A percentile compares a stretch with the other conserved stretches of the same genome.
Conservation (phyloP, 2,113 vertebrate species). For the Callaeas wilsoni region DNA sequence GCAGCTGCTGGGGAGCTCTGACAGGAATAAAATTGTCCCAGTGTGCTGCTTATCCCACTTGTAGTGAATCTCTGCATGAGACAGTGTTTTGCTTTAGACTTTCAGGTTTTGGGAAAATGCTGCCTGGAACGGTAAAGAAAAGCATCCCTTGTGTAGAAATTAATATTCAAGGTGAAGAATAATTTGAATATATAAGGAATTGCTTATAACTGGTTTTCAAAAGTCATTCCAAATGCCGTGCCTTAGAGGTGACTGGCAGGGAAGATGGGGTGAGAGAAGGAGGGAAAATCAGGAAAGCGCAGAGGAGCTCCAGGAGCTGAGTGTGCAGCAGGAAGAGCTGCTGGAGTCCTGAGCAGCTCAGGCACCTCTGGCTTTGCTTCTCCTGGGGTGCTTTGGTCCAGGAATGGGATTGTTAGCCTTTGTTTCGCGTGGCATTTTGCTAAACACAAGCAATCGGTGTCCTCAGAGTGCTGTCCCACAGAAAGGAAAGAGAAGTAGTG, state of each 20-base stretch:
- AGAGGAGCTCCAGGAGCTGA: not conserved
- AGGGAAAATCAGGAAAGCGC: not conserved
- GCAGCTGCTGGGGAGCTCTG: not conserved
- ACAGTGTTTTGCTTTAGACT: not conserved
- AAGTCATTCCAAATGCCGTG: not conserved
- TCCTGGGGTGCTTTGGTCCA: not conserved
- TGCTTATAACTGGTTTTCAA: not conserved
- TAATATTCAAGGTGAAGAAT: not conserved
- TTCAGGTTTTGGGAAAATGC: accelerated
- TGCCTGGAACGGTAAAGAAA: not conserved
- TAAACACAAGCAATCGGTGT: not conserved
- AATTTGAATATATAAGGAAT: not conserved
- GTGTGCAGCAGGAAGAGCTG: not conserved
- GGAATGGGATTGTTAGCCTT: not conserved
- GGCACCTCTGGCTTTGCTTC: not conserved
- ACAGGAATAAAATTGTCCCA: not conserved
- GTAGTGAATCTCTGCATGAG: not conserved
- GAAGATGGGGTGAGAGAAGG: not conserved
- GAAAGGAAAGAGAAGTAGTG: not conserved
- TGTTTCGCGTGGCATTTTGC: not conserved
- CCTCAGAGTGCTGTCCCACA: not conserved
- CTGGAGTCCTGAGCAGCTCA: not conserved
- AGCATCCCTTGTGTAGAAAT: not conserved
- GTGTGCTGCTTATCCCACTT: not conserved
- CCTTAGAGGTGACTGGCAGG: not conserved